Evolutionary conservation across 2,888 invertebrate genomes (phyloP).

Genomic region (Notocelia uddmanniana): DNA sequence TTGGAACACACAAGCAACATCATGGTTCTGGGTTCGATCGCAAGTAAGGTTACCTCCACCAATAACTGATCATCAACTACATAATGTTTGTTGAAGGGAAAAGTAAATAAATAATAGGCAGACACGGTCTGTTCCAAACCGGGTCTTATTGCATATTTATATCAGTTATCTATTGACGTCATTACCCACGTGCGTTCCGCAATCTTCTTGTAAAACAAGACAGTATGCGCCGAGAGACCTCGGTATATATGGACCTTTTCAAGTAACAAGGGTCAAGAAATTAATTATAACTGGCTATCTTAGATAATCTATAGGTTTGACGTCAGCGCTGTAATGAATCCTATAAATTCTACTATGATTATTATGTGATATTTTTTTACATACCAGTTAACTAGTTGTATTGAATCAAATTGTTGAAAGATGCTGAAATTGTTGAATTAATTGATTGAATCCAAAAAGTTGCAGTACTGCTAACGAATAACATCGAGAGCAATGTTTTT

Average conservation of each 20-base stretch:
- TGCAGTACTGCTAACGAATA: not conserved
- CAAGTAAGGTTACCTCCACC: no score
- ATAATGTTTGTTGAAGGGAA: not conserved
- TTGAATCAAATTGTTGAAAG: not conserved
- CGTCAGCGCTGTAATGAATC: slow-evolving; percentile 17
- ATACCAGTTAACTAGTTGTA: not conserved
- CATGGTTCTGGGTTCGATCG: no score
- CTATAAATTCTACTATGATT: slow-evolving; percentile 6
- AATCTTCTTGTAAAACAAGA: not conserved
- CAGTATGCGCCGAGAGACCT: not conserved
- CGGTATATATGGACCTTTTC: not conserved
- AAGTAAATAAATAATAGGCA: slow-evolving; percentile 19
- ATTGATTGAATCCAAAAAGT: not conserved
- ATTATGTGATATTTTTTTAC: slow-evolving; percentile 1
- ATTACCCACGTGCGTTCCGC: slow-evolving; percentile 22
- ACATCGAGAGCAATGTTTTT: no score
- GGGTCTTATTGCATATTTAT: slow-evolving; percentile 19
- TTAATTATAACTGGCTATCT: slow-evolving; percentile 19
- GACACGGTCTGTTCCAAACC: not conserved
- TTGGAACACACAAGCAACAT: no score
- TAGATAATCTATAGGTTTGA: slow-evolving; percentile 28
- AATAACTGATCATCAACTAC: no score
- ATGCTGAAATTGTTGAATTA: not conserved
- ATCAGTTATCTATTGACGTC: slow-evolving; percentile 29
- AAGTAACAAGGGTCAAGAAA: not conserved